Evolutionary conservation across 1,140 invertebrate genomes (phyloP).

Genomic region (Drepana arcuata): DNA sequence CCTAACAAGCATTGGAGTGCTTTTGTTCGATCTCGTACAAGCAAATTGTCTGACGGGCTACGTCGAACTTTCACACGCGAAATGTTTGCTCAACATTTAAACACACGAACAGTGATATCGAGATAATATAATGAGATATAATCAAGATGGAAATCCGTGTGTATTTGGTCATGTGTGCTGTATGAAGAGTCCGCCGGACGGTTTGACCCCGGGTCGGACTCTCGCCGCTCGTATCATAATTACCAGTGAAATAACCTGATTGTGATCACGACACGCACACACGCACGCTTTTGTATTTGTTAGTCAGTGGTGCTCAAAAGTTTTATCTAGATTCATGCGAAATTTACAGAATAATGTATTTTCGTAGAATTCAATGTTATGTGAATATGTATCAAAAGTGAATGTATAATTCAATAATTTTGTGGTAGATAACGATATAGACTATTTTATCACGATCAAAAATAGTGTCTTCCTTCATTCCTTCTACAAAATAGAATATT

Average conservation of each 20-base stretch:
- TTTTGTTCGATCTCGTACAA: too few relatives aligned
- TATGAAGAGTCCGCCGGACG: conserved; percentile 40
- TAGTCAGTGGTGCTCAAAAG: conserved; percentile 33
- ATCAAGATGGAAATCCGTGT: conserved; percentile 29
- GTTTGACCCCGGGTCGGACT: conserved; percentile 55
- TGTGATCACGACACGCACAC: conserved; percentile 65
- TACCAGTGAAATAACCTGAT: conserved; percentile 70
- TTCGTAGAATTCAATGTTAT: too few relatives aligned
- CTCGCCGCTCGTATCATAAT: conserved; percentile 61
- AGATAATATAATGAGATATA: conserved; percentile 30
- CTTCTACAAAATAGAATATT: too few relatives aligned
- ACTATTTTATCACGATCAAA: too few relatives aligned
- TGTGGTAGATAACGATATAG: too few relatives aligned
- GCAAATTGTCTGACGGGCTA: too few relatives aligned
- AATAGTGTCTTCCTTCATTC: too few relatives aligned
- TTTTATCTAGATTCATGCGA: too few relatives aligned
- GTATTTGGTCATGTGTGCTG: conserved; percentile 47
- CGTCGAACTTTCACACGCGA: conserved; percentile 11
- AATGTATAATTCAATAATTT: too few relatives aligned
- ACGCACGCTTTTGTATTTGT: conserved; percentile 31
- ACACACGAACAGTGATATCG: conserved; percentile 26
- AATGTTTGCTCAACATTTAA: conserved; percentile 16
- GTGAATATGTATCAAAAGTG: too few relatives aligned
- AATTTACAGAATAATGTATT: too few relatives aligned
- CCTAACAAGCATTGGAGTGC: too few relatives aligned